Percentiles rank a stretch among this genome's conserved stretches.
Conservation (phyloP, 2,797 vertebrate species). For the Labeo calbasu region DNA sequence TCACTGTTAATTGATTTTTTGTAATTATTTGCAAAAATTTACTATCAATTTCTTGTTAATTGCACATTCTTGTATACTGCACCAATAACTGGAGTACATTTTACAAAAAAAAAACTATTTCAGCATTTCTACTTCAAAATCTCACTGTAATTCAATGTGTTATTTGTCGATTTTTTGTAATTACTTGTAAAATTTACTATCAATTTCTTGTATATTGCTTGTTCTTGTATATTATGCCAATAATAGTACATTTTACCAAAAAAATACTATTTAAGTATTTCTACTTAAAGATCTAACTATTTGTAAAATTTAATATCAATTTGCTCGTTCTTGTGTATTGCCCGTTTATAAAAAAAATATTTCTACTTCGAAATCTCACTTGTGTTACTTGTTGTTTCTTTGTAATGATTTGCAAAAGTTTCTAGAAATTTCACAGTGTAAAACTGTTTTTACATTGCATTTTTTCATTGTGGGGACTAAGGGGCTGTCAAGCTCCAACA, state of each 20-base stretch:
- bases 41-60: too few relatives aligned
- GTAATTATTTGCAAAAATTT: too few relatives aligned
- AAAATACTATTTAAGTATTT: too few relatives aligned
- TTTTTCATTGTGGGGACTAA: not conserved
- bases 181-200: not conserved
- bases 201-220: not conserved
- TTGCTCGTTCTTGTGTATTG: not conserved
- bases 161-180: not conserved
- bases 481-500: constrained; percentile 1
- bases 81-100: too few relatives aligned
- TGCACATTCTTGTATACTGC: too few relatives aligned
- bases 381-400: too few relatives aligned
- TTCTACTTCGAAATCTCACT: too few relatives aligned
- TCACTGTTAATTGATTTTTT: too few relatives aligned
- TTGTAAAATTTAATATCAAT: too few relatives aligned
- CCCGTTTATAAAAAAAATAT: too few relatives aligned
- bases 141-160: not conserved
- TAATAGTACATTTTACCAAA: too few relatives aligned
- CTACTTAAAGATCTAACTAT: not conserved
- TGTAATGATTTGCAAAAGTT: not conserved
- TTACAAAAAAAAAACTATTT: too few relatives aligned
- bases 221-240: not conserved
- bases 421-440: not conserved
- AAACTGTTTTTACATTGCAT: not conserved
- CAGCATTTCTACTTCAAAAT: not conserved